Percentiles rank a stretch among this genome's conserved stretches.
phyloP scores from a whole-genome alignment of 2,888 invertebrate genomes.

The Brachylomia viminalis region DNA sequence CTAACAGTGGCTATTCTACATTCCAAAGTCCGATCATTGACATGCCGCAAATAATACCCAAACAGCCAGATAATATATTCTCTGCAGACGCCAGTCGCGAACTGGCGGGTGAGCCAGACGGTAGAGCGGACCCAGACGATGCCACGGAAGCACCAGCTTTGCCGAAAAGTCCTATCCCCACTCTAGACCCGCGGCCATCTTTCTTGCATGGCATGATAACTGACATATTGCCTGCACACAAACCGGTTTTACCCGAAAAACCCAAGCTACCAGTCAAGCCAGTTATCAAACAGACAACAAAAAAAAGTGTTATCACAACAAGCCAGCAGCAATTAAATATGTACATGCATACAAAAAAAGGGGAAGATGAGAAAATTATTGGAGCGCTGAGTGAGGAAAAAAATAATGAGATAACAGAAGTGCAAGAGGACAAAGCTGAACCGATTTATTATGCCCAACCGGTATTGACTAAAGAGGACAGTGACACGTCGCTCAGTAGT shows the following conservation, averaged over 20 bases:
- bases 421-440: constrained; percentile 83
- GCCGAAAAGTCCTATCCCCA: constrained; percentile 93
- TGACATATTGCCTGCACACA: constrained; percentile 83
- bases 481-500: constrained; percentile 89
- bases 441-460: constrained; percentile 87
- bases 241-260: constrained; percentile 93
- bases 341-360: constrained; percentile 87
- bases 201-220: constrained; percentile 93
- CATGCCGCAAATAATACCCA: constrained; percentile 87
- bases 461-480: constrained; percentile 90
- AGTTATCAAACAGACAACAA: constrained; percentile 88
- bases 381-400: constrained; percentile 80
- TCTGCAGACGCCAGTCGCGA: constrained; percentile 93
- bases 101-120: constrained; percentile 96
- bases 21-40: constrained; percentile 88
- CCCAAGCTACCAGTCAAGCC: constrained; percentile 91
- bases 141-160: constrained; percentile 92
- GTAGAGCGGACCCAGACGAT: constrained; percentile 95
- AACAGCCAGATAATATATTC: constrained; percentile 84
- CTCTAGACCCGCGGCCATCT: constrained; percentile 91
- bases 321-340: constrained; percentile 88
- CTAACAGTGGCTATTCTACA: constrained; percentile 86
- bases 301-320: constrained; percentile 80
- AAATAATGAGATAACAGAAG: constrained; percentile 83
- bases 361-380: constrained; percentile 76